A percentile compares a stretch with the other conserved stretches of the same genome.
Conservation (phyloP, 2,113 vertebrate species). For the Leptobrachium ailaonicum region DNA sequence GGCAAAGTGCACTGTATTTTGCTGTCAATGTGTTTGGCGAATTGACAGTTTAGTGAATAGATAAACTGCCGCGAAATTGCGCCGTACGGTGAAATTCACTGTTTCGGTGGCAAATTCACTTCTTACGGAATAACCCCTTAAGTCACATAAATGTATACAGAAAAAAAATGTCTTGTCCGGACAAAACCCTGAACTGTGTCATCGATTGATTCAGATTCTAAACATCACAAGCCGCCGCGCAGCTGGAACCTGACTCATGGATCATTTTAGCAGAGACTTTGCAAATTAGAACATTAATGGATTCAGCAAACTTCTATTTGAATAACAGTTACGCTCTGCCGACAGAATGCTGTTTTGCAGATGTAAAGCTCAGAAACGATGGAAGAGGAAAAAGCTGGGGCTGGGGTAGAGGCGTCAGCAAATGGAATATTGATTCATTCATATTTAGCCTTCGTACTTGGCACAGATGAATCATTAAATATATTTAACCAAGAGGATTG, state of each 20-base stretch:
- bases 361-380: neutral
- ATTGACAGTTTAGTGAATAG: too few relatives aligned
- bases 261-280: neutral
- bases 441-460: conserved; percentile 44
- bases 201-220: too few relatives aligned
- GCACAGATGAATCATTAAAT: conserved; percentile 45
- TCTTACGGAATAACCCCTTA: too few relatives aligned
- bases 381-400: conserved; percentile 15
- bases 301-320: conserved; percentile 21
- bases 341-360: neutral
- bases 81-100: too few relatives aligned
- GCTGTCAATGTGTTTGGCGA: too few relatives aligned
- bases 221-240: too few relatives aligned
- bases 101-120: too few relatives aligned
- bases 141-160: too few relatives aligned
- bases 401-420: conserved; percentile 29
- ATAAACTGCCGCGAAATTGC: too few relatives aligned
- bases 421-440: conserved; percentile 53
- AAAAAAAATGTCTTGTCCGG: too few relatives aligned
- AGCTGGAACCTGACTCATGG: neutral
- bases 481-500: conserved; percentile 31
- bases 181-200: too few relatives aligned
- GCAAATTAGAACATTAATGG: conserved; percentile 24
- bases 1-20: too few relatives aligned
- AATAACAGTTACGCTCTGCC: neutral